Percentiles rank a stretch among this genome's conserved stretches.
phyloP scores from a whole-genome alignment of 2,797 vertebrate genomes.

The Labroides dimidiatus region DNA sequence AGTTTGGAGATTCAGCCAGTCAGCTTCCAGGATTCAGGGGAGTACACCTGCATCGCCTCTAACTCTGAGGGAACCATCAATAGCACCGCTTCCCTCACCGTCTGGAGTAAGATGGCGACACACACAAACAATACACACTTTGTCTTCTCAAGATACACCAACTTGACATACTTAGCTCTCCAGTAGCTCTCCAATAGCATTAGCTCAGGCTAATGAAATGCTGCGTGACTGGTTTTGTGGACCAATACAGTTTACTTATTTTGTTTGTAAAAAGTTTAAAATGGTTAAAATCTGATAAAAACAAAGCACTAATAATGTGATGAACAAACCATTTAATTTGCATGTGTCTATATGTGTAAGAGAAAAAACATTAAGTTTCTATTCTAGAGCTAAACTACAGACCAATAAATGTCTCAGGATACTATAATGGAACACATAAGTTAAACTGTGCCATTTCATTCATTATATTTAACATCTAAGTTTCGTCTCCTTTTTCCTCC shows the following conservation, averaged over 20 bases:
- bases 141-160: constrained; percentile 48
- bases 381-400: constrained; percentile 8
- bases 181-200: constrained; percentile 40
- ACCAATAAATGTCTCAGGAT: constrained; percentile 20
- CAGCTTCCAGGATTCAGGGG: constrained; percentile 89
- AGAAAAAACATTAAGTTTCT: constrained; percentile 14
- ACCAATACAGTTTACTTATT: background rate
- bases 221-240: constrained; percentile 41
- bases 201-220: constrained; percentile 33
- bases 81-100: constrained; percentile 86
- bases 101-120: constrained; percentile 90
- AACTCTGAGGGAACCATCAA: constrained; percentile 89
- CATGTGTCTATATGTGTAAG: background rate
- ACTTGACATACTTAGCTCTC: constrained; percentile 49
- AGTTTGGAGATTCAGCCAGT: constrained; percentile 90
- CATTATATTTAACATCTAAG: background rate
- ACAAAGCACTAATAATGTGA: too few species aligned
- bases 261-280: background rate
- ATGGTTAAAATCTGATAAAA: background rate
- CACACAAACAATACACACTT: too few species aligned
- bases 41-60: constrained; percentile 89
- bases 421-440: too few species aligned
- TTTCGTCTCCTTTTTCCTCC: background rate
- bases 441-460: too few species aligned
- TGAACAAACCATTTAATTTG: background rate